A percentile compares a stretch with the other conserved stretches of the same genome.
These are phyloP conservation scores for Cinclus cinclus DNA, from an alignment of 2,113 vertebrate genomes.

Conservation along the genomic window DNA sequence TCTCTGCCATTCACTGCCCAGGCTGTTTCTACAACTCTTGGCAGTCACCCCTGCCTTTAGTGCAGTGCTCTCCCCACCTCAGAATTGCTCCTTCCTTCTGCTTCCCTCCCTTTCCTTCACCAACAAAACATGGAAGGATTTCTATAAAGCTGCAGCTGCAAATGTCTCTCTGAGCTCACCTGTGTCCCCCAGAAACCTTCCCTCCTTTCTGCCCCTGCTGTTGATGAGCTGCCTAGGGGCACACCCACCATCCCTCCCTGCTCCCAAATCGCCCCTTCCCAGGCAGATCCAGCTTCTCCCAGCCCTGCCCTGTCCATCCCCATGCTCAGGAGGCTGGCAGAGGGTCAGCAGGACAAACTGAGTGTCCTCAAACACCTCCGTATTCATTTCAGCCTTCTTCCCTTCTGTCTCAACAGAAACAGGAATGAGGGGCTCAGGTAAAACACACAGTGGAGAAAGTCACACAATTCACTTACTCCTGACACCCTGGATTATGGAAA, in stretches of 20 bases:
- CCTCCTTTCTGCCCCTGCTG: neutral
- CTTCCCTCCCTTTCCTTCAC: neutral
- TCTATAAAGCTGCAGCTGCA: neutral
- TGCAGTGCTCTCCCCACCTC: neutral
- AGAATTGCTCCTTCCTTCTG: neutral
- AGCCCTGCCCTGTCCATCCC: neutral
- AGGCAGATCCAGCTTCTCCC: neutral
- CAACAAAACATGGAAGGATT: neutral
- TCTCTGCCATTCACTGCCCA: neutral
- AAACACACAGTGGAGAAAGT: neutral
- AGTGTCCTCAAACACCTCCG: neutral
- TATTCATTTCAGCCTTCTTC: neutral
- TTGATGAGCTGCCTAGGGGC: neutral
- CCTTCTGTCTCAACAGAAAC: neutral
- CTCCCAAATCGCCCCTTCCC: no score
- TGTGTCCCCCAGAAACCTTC: neutral
- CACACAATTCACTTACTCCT: neutral
- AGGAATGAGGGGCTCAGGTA: neutral
- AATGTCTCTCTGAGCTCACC: neutral
- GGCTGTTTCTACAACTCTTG: neutral
- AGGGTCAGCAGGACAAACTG: neutral
- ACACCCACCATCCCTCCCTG: neutral
- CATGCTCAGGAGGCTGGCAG: neutral
- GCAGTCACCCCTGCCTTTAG: neutral
- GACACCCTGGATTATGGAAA: neutral